phyloP scores from a whole-genome alignment of 2,888 invertebrate genomes.

The Dicranocentrus wangi region DNA sequence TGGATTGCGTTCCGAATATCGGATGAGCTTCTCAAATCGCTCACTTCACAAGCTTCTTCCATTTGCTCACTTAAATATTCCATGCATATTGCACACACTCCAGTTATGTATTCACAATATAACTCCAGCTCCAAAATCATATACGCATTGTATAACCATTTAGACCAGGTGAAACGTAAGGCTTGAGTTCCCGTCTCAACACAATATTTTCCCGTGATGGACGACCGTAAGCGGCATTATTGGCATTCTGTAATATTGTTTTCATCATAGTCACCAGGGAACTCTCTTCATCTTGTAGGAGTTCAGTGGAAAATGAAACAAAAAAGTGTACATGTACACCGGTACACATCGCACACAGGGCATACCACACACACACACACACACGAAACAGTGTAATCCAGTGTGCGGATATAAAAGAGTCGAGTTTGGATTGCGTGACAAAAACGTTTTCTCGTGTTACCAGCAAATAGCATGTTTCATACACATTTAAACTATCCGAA shows the following conservation, averaged over 20 bases:
- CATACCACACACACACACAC: too few species aligned
- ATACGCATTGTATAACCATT: too few species aligned
- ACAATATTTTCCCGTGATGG: background rate
- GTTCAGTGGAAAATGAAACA: too few species aligned
- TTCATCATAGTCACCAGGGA: slow-evolving; percentile 25
- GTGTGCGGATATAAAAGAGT: too few species aligned
- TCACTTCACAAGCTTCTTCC: slow-evolving; percentile 33
- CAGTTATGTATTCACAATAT: too few species aligned
- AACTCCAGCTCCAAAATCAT: too few species aligned
- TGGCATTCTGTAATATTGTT: slow-evolving; percentile 34
- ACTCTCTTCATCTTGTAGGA: too few species aligned
- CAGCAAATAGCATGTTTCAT: slow-evolving; percentile 46
- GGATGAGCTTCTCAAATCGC: slow-evolving; percentile 54
- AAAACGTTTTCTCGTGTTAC: slow-evolving; percentile 49
- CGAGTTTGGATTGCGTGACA: slow-evolving; percentile 39
- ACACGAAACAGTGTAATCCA: too few species aligned
- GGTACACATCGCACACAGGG: too few species aligned
- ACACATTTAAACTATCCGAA: slow-evolving; percentile 34
- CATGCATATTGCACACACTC: slow-evolving; percentile 33
- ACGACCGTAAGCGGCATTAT: background rate
- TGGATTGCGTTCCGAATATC: slow-evolving; percentile 49
- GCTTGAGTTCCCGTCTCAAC: slow-evolving; percentile 15
- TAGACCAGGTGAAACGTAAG: slow-evolving; percentile 47
- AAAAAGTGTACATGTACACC: too few species aligned
- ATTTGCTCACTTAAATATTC: slow-evolving; percentile 42